phyloP scores from a whole-genome alignment of 30 jellyfish, hydroid and myxozoan genomes.

The Aurelia aurita complex sp. Pacific region DNA sequence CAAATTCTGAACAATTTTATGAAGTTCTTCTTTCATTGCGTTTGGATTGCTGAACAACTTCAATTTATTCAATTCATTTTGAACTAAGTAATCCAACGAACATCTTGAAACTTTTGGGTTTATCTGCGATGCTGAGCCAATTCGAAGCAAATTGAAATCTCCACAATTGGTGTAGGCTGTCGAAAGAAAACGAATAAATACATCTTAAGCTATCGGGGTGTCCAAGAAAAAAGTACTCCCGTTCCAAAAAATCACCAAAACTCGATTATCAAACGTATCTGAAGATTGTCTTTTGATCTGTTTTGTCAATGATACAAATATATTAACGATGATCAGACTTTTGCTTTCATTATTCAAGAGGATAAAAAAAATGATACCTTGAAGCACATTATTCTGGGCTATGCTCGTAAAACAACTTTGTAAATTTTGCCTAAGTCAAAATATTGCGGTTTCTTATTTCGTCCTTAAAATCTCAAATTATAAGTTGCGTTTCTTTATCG shows the following conservation, averaged over 20 bases:
- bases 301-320: no score
- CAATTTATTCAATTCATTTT: conserved; percentile 37
- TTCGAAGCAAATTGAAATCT: conserved; percentile 76
- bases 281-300: background rate
- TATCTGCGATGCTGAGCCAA: conserved; percentile 62
- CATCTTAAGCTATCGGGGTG: background rate
- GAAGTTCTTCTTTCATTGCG: conserved; percentile 53
- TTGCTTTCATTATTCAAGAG: no score
- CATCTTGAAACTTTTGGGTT: conserved; percentile 16
- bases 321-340: no score
- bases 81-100: conserved; percentile 65
- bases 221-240: background rate
- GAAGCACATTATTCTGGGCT: background rate
- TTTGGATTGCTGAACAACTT: conserved; percentile 35
- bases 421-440: background rate
- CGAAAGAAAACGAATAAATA: background rate
- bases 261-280: background rate
- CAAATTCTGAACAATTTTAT: conserved; percentile 10
- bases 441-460: background rate
- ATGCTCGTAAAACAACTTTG: background rate
- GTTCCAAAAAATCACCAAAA: background rate
- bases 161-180: conserved; percentile 74
- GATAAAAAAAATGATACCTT: background rate
- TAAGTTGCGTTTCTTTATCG: background rate
- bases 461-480: background rate